These are phyloP conservation scores for Harpagoxenus sublaevis DNA, from an alignment of 2,888 invertebrate genomes.

Conservation along the genomic window DNA sequence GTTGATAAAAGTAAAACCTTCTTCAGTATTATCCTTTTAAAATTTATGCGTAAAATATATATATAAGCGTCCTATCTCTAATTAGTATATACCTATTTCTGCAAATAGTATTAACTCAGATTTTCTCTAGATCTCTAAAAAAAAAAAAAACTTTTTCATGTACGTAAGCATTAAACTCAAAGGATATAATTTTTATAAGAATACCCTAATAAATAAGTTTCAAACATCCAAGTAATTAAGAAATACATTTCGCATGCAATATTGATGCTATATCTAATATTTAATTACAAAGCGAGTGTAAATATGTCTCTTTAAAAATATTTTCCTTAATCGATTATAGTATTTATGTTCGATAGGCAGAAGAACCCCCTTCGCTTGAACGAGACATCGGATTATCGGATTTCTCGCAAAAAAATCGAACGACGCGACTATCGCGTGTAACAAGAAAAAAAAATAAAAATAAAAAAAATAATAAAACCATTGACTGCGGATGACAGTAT, in stretches of 20 bases:
- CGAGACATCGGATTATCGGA: constrained; percentile 17
- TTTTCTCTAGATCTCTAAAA: background rate
- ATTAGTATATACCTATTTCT: background rate
- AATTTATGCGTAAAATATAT: background rate
- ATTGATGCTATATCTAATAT: background rate
- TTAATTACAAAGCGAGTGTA: background rate
- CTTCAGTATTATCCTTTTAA: background rate
- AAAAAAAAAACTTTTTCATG: background rate
- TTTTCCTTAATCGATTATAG: background rate
- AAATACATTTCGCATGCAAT: background rate
- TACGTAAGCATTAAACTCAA: background rate
- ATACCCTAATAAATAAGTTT: background rate
- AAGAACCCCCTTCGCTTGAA: background rate
- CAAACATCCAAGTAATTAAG: background rate
- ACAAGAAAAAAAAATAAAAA: background rate
- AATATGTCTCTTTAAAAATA: constrained; percentile 29
- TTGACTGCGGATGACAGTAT: constrained; percentile 36
- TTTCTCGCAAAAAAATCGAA: constrained; percentile 27
- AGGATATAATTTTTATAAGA: background rate
- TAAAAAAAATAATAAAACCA: constrained; percentile 3
- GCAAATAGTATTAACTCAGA: background rate
- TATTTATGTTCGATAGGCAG: constrained; percentile 18
- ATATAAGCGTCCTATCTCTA: background rate
- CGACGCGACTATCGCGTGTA: background rate
- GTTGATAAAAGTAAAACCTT: constrained; percentile 15